Base-by-base conservation (phyloP, 2,797 vertebrate species). In the Muscicapa comitata region DNA sequence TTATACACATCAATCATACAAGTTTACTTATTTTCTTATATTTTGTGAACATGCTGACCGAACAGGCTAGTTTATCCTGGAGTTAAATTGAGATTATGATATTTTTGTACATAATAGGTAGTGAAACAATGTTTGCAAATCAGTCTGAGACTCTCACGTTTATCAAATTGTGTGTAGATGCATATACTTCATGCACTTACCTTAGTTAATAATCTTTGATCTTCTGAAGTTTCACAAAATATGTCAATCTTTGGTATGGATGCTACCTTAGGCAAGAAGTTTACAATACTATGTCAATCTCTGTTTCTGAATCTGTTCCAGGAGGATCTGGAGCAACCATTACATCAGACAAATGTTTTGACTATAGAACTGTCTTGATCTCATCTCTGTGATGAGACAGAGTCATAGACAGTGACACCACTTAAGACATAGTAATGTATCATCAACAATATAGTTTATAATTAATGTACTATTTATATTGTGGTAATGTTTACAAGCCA, bases 391-490 rank as follows among this genome's bases (percentile, higher is more conserved):
- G 40, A 92, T 0, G 10, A 94, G 35, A 15, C 47, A 55, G 48
- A 86, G 24, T 90, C 80, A 89, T 51, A 91, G 33, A 42, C 74
- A 66, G 14, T 73, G 84, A 62, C 54, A 90, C 13, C 5, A 10
- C 51, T 87, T 89, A 76, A 89, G 66, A 62, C 33, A 70, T 15
- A 78, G 47, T 61, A 88, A 88, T 51, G 33, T 66, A 75, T 78
- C 58, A 75, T 78, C 58, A 88, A 75, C 88, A 76, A 35, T 45
- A 75, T 86, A 89, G 93, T 85, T 94, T 94, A 87, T 82, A 71
- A 88, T 93, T 93, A 94, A 86, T 88, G 51, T 66, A 53, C 59
- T 95, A 66, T 94, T 93, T 94, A 73, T 93, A 42, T 55, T 90
- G 51, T 31, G 73, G 68, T 80, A 86, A 83, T 79, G 37, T 88